Evolutionary conservation across 2,113 vertebrate species (phyloP).

Genomic region (Hemiprocne comata): DNA sequence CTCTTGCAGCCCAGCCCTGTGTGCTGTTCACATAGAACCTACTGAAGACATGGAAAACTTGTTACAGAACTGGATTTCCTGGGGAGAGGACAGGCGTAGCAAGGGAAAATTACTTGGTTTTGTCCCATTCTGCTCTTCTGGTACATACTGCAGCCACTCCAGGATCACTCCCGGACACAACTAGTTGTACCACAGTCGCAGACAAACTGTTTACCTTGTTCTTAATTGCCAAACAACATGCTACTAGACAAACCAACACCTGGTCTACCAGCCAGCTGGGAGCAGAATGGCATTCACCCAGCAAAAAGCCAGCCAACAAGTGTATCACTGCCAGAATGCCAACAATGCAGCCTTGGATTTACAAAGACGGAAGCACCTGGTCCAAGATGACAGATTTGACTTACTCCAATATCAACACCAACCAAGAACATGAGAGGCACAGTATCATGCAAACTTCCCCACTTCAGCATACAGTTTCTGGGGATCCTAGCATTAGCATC

Average conservation of each 20-base stretch:
- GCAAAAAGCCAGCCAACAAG: neutral
- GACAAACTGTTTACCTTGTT: neutral
- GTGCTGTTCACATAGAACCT: neutral
- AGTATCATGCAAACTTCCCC: neutral
- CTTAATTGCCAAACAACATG: neutral
- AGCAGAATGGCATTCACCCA: neutral
- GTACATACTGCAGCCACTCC: neutral
- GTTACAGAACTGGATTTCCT: neutral
- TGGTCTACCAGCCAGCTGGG: neutral
- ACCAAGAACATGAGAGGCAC: neutral
- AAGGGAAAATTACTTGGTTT: neutral
- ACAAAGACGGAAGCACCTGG: neutral
- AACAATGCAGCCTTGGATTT: neutral
- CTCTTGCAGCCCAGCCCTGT: neutral
- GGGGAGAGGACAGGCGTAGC: neutral
- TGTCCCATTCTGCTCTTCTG: neutral
- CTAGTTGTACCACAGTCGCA: neutral
- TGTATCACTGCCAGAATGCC: neutral
- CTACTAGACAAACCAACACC: neutral
- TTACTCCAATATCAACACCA: neutral
- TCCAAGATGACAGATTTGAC: neutral
- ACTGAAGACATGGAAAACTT: neutral
- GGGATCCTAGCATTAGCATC: neutral
- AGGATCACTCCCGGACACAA: neutral
- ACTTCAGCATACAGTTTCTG: rapidly evolving